Percentiles rank a stretch among this genome's conserved stretches.
phyloP scores from a whole-genome alignment of 2,113 vertebrate species.

The Dicentrarchus labrax region DNA sequence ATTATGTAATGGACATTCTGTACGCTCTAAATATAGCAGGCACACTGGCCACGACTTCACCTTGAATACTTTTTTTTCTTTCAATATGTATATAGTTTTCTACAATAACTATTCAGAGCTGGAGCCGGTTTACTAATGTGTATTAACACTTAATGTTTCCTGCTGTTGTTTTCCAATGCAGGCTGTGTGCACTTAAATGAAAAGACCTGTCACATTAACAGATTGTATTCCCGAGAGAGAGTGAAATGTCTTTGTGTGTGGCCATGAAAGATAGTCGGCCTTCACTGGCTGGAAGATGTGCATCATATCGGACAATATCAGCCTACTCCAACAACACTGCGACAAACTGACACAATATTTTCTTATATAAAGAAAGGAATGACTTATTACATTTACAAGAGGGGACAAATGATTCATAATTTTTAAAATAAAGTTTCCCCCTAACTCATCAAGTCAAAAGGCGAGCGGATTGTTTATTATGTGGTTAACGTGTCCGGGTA shows the following conservation, averaged over 20 bases:
- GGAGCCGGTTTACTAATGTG: background rate
- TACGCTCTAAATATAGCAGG: conserved; percentile 42
- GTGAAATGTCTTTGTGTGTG: background rate
- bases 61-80: background rate
- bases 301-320: background rate
- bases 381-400: too few relatives aligned
- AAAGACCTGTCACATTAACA: background rate
- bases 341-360: too few relatives aligned
- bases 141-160: too few relatives aligned
- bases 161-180: background rate
- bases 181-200: background rate
- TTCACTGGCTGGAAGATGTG: background rate
- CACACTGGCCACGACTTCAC: conserved; percentile 13
- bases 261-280: background rate
- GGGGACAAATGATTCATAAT: too few relatives aligned
- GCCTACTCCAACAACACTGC: too few relatives aligned
- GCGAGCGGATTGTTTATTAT: too few relatives aligned
- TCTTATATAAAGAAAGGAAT: too few relatives aligned
- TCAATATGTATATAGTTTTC: background rate
- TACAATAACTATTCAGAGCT: background rate
- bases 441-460: too few relatives aligned
- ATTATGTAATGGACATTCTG: conserved; percentile 49
- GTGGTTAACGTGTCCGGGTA: too few relatives aligned
- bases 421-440: too few relatives aligned
- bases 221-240: background rate